Percentiles rank a stretch among this genome's conserved stretches.
These are phyloP conservation scores for Temnopleurus reevesii DNA, from an alignment of 53 echinoderm and acorn worm genomes.

Conservation along the genomic window DNA sequence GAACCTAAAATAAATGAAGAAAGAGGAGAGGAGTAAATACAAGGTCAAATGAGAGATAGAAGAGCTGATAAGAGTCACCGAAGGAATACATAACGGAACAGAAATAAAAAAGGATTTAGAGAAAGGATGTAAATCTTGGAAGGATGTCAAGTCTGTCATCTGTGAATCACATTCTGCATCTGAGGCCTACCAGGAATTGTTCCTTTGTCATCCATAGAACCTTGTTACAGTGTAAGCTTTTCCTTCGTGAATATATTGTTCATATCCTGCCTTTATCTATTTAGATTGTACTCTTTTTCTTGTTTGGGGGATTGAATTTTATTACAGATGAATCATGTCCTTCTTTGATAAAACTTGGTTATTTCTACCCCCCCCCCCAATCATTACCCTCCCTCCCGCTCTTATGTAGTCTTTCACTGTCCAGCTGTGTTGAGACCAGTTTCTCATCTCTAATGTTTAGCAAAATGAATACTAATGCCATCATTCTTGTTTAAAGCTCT, in stretches of 20 bases:
- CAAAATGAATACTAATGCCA: no score
- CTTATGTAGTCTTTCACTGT: no score
- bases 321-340: conserved; percentile 6
- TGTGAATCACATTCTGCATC: not conserved
- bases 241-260: conserved; percentile 2
- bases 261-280: not conserved
- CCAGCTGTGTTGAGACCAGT: no score
- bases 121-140: not conserved
- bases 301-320: not conserved
- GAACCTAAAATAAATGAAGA: no score
- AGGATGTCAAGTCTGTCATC: not conserved
- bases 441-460: no score
- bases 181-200: not conserved
- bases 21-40: no score
- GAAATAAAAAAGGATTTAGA: not conserved
- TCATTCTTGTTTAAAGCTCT: no score
- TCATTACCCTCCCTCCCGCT: no score
- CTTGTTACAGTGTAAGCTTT: not conserved
- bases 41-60: no score
- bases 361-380: no score
- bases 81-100: not conserved
- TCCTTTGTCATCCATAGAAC: not conserved
- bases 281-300: not conserved
- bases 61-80: not conserved
- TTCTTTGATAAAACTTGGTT: not conserved